Conservation (phyloP, 2,113 vertebrate genomes). For the Erpornis zantholeuca region DNA sequence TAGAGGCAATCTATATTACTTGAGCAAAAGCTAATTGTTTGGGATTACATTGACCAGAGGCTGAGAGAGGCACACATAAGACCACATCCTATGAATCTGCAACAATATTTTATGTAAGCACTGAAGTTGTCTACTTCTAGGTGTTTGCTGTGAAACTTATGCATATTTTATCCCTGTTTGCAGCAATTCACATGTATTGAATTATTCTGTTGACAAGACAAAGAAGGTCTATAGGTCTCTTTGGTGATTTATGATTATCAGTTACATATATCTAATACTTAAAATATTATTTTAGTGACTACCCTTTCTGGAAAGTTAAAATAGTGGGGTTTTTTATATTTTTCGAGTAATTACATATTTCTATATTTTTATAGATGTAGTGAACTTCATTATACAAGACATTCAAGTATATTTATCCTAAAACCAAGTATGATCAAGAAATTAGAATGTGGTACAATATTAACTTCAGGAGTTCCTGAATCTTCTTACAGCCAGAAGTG, state of each 20-base stretch:
- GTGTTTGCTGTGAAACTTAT: not conserved
- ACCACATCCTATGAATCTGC: not conserved
- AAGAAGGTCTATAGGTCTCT: not conserved
- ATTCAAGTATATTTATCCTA: not conserved
- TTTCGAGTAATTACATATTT: not conserved
- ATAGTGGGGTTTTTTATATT: rapidly evolving
- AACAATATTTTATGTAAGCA: not conserved
- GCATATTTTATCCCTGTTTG: not conserved
- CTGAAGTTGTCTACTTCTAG: not conserved
- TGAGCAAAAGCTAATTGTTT: not conserved
- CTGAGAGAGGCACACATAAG: not conserved
- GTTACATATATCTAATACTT: not conserved
- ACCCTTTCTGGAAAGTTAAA: not conserved
- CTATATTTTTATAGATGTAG: not conserved
- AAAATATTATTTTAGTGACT: not conserved
- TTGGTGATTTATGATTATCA: not conserved
- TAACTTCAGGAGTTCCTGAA: not conserved
- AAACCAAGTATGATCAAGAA: not conserved
- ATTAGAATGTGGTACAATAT: not conserved
- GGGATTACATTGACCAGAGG: rapidly evolving
- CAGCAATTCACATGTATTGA: not conserved
- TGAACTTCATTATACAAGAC: not conserved
- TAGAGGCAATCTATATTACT: not conserved
- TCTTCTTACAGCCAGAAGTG: not conserved
- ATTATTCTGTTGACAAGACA: not conserved